These are phyloP conservation scores for Potamarius usumacintae DNA, from an alignment of 2,113 vertebrate genomes.

Conservation along the genomic window DNA sequence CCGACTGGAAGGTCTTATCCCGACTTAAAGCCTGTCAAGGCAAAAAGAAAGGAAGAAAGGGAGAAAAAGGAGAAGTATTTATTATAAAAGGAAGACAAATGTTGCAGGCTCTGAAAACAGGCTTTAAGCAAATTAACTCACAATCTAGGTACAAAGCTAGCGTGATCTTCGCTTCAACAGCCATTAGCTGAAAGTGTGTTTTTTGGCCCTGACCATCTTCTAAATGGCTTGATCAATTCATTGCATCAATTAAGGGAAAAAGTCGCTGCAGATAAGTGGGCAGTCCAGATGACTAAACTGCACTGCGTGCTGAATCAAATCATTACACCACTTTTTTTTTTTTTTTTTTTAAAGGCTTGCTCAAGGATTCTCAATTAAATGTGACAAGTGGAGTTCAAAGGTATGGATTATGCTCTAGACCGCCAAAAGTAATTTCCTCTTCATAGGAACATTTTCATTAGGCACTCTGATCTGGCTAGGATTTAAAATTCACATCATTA, in stretches of 20 bases:
- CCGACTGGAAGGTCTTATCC: slow-evolving; percentile 84
- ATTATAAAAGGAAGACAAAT: slow-evolving; percentile 15
- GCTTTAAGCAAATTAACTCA: slow-evolving; percentile 15
- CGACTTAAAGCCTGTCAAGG: slow-evolving; percentile 76
- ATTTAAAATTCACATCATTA: slow-evolving; percentile 13
- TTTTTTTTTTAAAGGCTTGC: slow-evolving; percentile 29
- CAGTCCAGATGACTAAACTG: slow-evolving; percentile 27
- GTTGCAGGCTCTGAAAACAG: not conserved
- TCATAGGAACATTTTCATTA: slow-evolving; percentile 10
- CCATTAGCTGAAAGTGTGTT: slow-evolving; percentile 33
- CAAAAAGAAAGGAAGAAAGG: not conserved
- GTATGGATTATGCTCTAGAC: slow-evolving; percentile 16
- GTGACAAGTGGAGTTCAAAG: slow-evolving; percentile 51
- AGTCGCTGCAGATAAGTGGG: slow-evolving; percentile 31
- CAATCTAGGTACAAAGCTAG: slow-evolving; percentile 26
- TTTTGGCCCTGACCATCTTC: slow-evolving; percentile 30
- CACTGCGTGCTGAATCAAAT: slow-evolving; percentile 42
- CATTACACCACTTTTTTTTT: slow-evolving; percentile 31
- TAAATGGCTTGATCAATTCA: slow-evolving; percentile 58
- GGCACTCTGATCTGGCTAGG: not conserved
- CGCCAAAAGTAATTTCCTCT: slow-evolving; percentile 34
- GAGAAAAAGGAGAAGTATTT: slow-evolving; percentile 18
- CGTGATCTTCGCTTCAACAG: not conserved
- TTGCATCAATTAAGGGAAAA: slow-evolving; percentile 48
- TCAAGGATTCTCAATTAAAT: slow-evolving; percentile 51